Base-by-base conservation (phyloP, 1,140 invertebrate species). In the Nebria ingens region DNA sequence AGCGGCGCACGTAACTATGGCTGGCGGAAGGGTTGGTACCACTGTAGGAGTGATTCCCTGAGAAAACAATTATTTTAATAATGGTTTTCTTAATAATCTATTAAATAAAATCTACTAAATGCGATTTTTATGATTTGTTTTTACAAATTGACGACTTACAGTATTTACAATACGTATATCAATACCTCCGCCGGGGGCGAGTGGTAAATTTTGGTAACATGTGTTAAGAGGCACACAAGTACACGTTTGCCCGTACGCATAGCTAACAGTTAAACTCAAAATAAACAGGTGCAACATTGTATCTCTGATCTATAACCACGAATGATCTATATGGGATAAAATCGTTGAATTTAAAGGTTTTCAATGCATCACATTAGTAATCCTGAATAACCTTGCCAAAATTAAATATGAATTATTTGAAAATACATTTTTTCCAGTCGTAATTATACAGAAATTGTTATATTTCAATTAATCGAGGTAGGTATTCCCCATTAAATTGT, bases 1-100 rank as follows among this genome's bases (percentile, higher is more conserved):
- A 29, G 63, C 13, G 2, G 69, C 58, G 59, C 76, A 79, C 42
- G 4, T 17, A 49, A 29, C 22, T 38, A 55, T 23, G 40, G 2
- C 13, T n/a, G 15, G 21, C 4, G 17, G 40, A 29, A 4, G 4
- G 13, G 25, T 29, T 29, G 25, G 25, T 29, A 29, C 13, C 13
- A 13, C 4, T 29, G 13, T 29, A 6, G 25, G 4, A 6, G 25
- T 29, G 4, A 29, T 13, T 6, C 25, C 25, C 25, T 29, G 25
- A 29, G 13, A 29, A 29, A 6, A 29, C 13, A 13, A 6, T 29
- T 13, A 29, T 29, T 29, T 29, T 6, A 29, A 29, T 29, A 6
- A 29, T 29, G 25, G 25, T 29, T 6, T 29, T 6, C 13, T 6
- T 13, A 29, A 29, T 29, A 4, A 29, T 29, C 25, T 4, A 13